Base-by-base conservation (phyloP, 2,888 invertebrate species). In the Netelia inedita region DNA sequence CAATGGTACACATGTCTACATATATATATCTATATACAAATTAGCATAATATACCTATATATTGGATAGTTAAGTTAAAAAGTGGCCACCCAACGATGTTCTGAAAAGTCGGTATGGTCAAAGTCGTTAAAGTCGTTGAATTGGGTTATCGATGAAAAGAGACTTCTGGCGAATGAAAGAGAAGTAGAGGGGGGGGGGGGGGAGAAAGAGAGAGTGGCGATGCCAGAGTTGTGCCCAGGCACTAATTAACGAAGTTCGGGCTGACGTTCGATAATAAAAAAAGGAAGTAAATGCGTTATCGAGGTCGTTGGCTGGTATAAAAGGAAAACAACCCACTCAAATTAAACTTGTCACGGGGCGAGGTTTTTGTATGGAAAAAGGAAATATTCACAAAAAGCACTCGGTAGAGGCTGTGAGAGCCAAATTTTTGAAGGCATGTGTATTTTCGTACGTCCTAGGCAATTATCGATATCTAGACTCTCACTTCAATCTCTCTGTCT, bases 41-140 rank as follows among this genome's bases (percentile, higher is more conserved):
- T 53, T 53, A 53, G 11, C 53, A 53, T 53, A 53, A 53, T 53
- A 53, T 53, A 53, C 14, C 2, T 53, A 53, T n/a, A 53, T 53
- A n/a, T 53, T 53, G 53, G 14, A 53, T n/a, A 59, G 19, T 35
- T 59, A 10, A 59, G 57, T 6, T 16, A 59, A 68, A 59, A 78
- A 78, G 16, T 68, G 43, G 68, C 46, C 19, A 43, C 21, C 53
- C 46, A 43, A 41, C 55, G 28, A 46, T 11, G 57, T 43, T 78
- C 28, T 19, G 28, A 46, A 78, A 78, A 69, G 78, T 68, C 16
- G n/a, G 46, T 23, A 59, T 59, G 59, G 68, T 68, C 46, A 69
- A 78, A 78, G 68, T 69, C 59, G 28, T 69, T 78, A 50, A 78
- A 78, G 16, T 68, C 59, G 46, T 78, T 59, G 57, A 78, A 78